Conservation (phyloP, 1,140 invertebrate genomes). For the Saxidomus purpurata region DNA sequence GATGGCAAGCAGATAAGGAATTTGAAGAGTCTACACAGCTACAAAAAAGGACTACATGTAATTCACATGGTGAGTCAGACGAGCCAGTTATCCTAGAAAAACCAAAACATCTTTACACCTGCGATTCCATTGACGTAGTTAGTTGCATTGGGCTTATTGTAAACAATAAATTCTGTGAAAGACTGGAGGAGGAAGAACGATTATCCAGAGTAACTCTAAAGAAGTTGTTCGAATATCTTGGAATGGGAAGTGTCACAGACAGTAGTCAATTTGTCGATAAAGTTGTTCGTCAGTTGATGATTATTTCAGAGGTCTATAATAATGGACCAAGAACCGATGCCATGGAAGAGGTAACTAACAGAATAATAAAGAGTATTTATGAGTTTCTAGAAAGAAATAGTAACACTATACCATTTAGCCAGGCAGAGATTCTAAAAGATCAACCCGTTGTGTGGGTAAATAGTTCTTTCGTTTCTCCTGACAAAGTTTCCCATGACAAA, state of each 20-base stretch:
- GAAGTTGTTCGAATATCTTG: not conserved
- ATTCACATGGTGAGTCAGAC: not conserved
- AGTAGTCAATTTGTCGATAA: not conserved
- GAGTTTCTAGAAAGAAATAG: not conserved
- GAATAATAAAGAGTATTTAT: not conserved
- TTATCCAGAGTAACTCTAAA: not conserved
- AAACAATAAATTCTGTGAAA: not conserved
- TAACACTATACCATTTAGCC: too few relatives aligned
- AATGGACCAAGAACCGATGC: not conserved
- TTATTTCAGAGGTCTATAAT: not conserved
- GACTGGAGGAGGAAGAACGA: not conserved
- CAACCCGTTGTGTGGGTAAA: too few relatives aligned
- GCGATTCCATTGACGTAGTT: not conserved
- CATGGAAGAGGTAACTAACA: constrained; percentile 39
- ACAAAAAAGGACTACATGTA: not conserved
- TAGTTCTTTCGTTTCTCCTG: constrained; percentile 25
- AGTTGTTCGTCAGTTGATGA: not conserved
- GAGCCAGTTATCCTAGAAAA: not conserved
- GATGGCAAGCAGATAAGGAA: not conserved
- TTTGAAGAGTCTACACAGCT: not conserved
- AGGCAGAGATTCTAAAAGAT: not conserved
- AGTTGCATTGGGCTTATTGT: not conserved
- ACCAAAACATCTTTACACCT: not conserved
- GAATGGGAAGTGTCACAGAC: not conserved
- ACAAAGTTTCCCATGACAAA: not conserved